Conservation (phyloP, 2,113 vertebrate genomes). For the Panthera uncia region DNA sequence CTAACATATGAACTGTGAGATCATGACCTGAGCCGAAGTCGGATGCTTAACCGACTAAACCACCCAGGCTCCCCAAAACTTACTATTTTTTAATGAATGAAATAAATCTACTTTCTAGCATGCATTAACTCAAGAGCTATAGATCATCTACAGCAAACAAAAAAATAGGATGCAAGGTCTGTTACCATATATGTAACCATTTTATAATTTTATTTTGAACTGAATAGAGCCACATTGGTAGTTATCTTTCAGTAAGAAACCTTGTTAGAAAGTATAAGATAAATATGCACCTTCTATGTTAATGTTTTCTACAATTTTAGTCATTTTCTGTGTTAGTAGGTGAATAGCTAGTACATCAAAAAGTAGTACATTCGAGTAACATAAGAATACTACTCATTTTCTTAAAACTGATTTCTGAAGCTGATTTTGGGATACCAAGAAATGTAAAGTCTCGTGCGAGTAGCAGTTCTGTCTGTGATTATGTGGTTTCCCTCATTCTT, state of each 20-base stretch:
- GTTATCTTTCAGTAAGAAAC: background rate
- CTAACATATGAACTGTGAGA: too few species aligned
- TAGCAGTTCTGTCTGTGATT: slow-evolving; percentile 24
- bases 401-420: background rate
- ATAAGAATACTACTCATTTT: background rate
- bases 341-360: background rate
- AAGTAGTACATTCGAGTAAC: background rate
- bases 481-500: slow-evolving; percentile 57
- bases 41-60: too few species aligned
- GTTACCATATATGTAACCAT: background rate
- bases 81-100: background rate
- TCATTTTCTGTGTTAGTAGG: background rate
- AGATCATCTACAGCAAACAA: background rate
- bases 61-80: too few species aligned
- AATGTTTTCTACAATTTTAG: background rate
- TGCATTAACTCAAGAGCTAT: background rate
- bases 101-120: background rate
- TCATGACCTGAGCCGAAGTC: too few species aligned
- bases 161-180: background rate
- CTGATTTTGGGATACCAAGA: background rate
- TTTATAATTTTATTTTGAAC: background rate
- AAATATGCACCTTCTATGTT: background rate
- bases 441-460: background rate
- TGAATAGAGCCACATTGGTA: rapidly evolving
- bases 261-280: background rate